A percentile compares a stretch with the other conserved stretches of the same genome.
phyloP scores from a whole-genome alignment of 2,888 invertebrate species.

The Cenopis cana region DNA sequence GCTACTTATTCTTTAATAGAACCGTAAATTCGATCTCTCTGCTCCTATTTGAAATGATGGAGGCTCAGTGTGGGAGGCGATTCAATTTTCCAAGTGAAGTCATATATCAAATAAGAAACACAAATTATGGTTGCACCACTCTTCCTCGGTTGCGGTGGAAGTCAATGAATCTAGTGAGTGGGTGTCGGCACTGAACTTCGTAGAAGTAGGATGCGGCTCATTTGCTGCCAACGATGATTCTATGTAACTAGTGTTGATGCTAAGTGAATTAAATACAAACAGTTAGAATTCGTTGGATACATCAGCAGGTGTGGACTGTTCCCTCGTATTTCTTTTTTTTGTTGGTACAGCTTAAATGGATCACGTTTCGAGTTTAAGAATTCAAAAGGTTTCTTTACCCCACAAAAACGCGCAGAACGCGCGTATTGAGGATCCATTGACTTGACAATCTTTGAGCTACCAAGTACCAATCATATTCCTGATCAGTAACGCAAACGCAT shows the following conservation, averaged over 20 bases:
- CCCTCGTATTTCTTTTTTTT: slow-evolving; percentile 7
- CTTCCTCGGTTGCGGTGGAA: slow-evolving; percentile 58
- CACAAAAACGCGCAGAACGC: not conserved
- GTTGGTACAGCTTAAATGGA: not conserved
- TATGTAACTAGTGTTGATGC: slow-evolving; percentile 13
- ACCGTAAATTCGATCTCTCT: slow-evolving; percentile 22
- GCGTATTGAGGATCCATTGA: slow-evolving; percentile 23
- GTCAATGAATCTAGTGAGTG: slow-evolving; percentile 70
- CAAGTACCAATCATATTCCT: slow-evolving; percentile 33
- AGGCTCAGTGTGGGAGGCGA: slow-evolving; percentile 42
- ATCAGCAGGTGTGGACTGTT: not conserved
- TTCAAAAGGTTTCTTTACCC: slow-evolving; percentile 28
- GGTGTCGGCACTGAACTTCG: slow-evolving; percentile 74
- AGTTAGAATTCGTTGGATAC: not conserved
- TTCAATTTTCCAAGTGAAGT: slow-evolving; percentile 56
- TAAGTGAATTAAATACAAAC: slow-evolving; percentile 22
- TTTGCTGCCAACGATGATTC: slow-evolving; percentile 66
- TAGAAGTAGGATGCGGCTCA: slow-evolving; percentile 76
- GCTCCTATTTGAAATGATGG: slow-evolving; percentile 12
- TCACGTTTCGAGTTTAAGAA: slow-evolving; percentile 16
- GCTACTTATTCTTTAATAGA: slow-evolving; percentile 26
- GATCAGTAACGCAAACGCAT: slow-evolving; percentile 52
- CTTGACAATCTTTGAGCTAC: slow-evolving; percentile 18
- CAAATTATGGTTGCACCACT: slow-evolving; percentile 66
- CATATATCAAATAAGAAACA: slow-evolving; percentile 68